Percentiles rank a stretch among this genome's conserved stretches.
phyloP scores from a whole-genome alignment of 2,797 vertebrate genomes.

The Heteromormyrus szaboi region DNA sequence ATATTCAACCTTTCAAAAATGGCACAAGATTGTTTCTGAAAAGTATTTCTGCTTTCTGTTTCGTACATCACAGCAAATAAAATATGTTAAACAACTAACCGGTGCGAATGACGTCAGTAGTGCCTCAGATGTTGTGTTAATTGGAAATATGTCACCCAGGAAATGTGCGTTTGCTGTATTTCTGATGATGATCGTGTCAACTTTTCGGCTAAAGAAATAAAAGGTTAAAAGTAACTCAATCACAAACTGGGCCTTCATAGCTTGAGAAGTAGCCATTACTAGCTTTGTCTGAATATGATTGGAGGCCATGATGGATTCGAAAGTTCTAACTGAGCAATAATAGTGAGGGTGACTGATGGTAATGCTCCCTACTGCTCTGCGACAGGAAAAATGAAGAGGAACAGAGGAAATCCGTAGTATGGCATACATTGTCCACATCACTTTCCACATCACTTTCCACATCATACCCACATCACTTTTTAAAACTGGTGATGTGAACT shows the following conservation, averaged over 20 bases:
- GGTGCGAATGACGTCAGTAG: background rate
- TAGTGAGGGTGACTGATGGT: background rate
- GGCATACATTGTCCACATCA: background rate
- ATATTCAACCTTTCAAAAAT: background rate
- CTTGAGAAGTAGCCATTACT: background rate
- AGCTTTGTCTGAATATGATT: background rate
- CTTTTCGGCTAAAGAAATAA: background rate
- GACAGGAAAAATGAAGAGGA: background rate
- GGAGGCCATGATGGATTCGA: background rate
- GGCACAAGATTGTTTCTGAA: background rate
- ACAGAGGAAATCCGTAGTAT: background rate
- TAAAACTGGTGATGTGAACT: background rate
- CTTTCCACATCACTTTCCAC: background rate
- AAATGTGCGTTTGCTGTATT: background rate
- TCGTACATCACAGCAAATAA: background rate
- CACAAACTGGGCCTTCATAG: background rate
- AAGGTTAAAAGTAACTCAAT: background rate
- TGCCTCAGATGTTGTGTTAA: background rate
- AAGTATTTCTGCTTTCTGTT: background rate
- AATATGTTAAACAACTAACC: background rate
- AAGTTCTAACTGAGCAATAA: background rate
- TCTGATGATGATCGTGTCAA: background rate
- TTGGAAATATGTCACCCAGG: background rate
- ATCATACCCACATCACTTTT: background rate
- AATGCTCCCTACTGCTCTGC: background rate